These are phyloP conservation scores for Apocheima hispidaria DNA, from an alignment of 2,888 invertebrate species.

Conservation along the genomic window DNA sequence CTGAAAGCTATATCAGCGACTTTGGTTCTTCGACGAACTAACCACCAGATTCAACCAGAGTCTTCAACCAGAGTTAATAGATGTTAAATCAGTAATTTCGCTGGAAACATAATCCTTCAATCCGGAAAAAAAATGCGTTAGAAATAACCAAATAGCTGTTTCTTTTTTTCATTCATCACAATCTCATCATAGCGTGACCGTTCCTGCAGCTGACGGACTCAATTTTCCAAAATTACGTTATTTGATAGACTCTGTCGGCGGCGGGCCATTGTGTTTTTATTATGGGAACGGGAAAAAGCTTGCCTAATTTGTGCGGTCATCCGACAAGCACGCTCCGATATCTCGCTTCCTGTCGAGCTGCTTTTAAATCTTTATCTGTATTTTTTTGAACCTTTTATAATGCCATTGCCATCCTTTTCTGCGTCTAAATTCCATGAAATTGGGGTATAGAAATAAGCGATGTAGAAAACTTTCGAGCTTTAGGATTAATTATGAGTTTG, in stretches of 20 bases:
- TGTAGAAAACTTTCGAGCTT: background rate
- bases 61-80: no score
- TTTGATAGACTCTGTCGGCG: constrained; percentile 24
- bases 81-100: no score
- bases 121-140: background rate
- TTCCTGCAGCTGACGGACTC: constrained; percentile 10
- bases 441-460: background rate
- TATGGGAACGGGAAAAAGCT: constrained; percentile 25
- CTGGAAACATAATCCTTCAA: no score
- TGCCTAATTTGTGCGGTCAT: constrained; percentile 60
- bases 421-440: background rate
- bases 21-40: no score
- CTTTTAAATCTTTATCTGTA: background rate
- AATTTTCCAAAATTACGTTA: constrained; percentile 42
- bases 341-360: constrained; percentile 55
- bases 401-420: background rate
- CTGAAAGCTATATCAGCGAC: no score
- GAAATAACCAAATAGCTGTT: background rate
- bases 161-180: constrained; percentile 17
- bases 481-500: background rate
- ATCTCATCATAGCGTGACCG: constrained; percentile 29
- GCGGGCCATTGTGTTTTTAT: constrained; percentile 43
- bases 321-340: constrained; percentile 41
- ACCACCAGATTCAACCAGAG: no score
- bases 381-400: background rate